Conservation (phyloP, 1,140 invertebrate genomes). For the Pseudomyrmex concolor region DNA sequence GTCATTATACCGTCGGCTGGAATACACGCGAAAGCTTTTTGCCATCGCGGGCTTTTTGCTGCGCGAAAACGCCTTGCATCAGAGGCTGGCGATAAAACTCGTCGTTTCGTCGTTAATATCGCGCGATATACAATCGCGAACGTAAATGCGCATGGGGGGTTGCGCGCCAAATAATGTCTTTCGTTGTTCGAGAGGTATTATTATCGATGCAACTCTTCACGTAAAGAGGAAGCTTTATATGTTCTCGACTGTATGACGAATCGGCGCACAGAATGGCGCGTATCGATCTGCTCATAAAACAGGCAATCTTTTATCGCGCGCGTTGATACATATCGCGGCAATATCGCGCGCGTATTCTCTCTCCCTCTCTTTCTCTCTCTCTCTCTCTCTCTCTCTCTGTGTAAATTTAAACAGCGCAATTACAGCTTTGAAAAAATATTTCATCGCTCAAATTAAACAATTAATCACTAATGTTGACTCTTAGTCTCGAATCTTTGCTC, state of each 20-base stretch:
- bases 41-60: slow-evolving; percentile 5
- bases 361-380: too few species aligned
- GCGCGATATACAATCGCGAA: not conserved
- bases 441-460: not conserved
- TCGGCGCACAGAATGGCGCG: not conserved
- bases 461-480: not conserved
- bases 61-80: slow-evolving; percentile 23
- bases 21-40: slow-evolving; percentile 7
- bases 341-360: too few species aligned
- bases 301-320: slow-evolving; percentile 40
- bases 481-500: not conserved
- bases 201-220: too few species aligned
- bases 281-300: slow-evolving; percentile 49
- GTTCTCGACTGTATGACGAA: not conserved
- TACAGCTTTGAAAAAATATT: not conserved
- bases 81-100: slow-evolving; percentile 2
- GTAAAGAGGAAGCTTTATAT: too few species aligned
- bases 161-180: too few species aligned
- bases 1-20: not conserved
- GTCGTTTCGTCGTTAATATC: slow-evolving; percentile 19
- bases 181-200: too few species aligned
- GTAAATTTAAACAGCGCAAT: too few species aligned
- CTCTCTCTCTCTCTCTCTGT: too few species aligned
- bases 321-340: slow-evolving; percentile 26
- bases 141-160: too few species aligned